Evolutionary conservation across 1,140 invertebrate genomes (phyloP), one percentile per base, ranked within the genome.

Genomic region (Arion vulgaris): DNA sequence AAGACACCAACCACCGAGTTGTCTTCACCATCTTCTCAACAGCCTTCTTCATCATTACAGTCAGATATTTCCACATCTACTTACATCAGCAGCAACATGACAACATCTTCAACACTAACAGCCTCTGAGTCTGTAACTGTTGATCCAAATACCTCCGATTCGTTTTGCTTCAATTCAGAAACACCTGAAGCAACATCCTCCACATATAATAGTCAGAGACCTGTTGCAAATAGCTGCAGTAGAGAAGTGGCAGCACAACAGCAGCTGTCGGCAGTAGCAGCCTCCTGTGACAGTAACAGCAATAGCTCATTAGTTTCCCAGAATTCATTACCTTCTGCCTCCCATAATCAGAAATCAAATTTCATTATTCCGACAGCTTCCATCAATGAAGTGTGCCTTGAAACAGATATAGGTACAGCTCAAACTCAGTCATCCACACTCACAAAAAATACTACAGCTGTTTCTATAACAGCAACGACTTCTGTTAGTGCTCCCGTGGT

Each of bases 1-100:
- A 57, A n/a, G 32, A 74, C 41, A 53, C 71, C 72, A 26, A 75
- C 78, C 57, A 72, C 75, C 32, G 83, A 81, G 51, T 68, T 75
- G 36, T 38, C 38, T 53, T 73, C 80, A n/a, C 28, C 45, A 2
- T 38, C 51, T 39, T 26, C 39, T 28, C 41, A 32, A 53, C 45
- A 45, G 53, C 62, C 45, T 66, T 4, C 32, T 49, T 17, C 62
- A 69, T 62, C 36, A 78, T 26, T 57, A 74, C 53, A 74, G 78
- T 9, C n/a, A 57, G 53, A 57, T 57, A 23, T n/a, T 57, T n/a
- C n/a, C n/a, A n/a, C 53, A 57, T 57, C 53, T n/a, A 19, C 53
- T 11, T 57, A 9, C 53, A 11, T 57, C 53, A 57, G 53, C 26
- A 57, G 53, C 26, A 57, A 57, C 26, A 57, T n/a, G 26, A 23